phyloP scores from a whole-genome alignment of 1,140 invertebrate genomes.

The Bombus superbus region DNA sequence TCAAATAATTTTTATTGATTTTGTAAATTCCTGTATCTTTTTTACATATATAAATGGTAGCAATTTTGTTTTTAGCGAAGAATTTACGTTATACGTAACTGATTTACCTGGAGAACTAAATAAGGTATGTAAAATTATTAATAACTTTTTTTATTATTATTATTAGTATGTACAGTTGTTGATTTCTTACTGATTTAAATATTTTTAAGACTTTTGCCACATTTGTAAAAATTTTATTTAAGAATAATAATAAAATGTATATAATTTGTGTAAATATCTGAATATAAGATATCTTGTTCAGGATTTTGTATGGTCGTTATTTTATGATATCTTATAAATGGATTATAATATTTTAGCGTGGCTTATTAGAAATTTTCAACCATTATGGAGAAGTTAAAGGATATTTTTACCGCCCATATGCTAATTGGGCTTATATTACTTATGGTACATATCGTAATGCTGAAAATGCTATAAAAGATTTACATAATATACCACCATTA shows the following conservation, averaged over 20 bases:
- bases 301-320: no score
- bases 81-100: constrained; percentile 64
- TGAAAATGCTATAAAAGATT: constrained; percentile 67
- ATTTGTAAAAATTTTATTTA: neutral
- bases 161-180: neutral
- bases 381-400: constrained; percentile 68
- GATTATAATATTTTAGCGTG: constrained; percentile 63
- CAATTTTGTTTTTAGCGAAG: constrained; percentile 11
- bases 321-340: neutral
- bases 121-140: constrained; percentile 63
- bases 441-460: constrained; percentile 71
- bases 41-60: neutral
- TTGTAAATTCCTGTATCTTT: neutral
- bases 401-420: constrained; percentile 54
- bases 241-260: constrained; percentile 18
- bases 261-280: no score
- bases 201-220: neutral
- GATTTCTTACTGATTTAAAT: neutral
- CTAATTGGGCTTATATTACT: constrained; percentile 71
- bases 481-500: constrained; percentile 67
- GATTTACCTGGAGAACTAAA: constrained; percentile 72
- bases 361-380: constrained; percentile 70
- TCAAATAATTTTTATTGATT: neutral
- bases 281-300: neutral
- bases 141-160: constrained; percentile 1